Evolutionary conservation across 2,113 vertebrate genomes (phyloP), one percentile per base, ranked within the genome.

Genomic region (Pterocles orientalis): DNA sequence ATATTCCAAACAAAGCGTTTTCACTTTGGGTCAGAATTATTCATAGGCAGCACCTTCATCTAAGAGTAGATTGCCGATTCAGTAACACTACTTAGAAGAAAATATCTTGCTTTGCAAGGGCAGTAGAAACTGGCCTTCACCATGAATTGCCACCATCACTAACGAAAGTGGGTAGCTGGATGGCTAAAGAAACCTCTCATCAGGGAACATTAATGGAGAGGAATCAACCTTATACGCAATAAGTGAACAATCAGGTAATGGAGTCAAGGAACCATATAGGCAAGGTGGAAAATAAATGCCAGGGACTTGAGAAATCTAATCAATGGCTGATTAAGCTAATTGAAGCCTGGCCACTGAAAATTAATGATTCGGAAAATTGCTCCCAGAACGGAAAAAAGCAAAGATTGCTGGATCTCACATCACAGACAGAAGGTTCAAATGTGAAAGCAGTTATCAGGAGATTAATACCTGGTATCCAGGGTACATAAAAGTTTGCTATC

Each of bases 281-380:
- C 93, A 97, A 97, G 96, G 95, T 97, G 95, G 95, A 94, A 97
- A 96, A 97, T 96, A 97, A 97, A 97, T 96, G 95, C 93, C 83
- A 95, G 91, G 75, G 89, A 97, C 88, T 90, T 93, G 95, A 96
- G 91, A 96, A 97, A 97, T 97, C 95, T 97, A 97, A 97, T 97
- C 96, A 97, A 96, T 97, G 95, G 93, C 90, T 96, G 95, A 95
- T 97, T 97, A 97, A 96, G 95, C 95, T 97, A 97, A 97, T 96
- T 97, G 97, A 97, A 97, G 95, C 92, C 86, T 95, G 90, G 91
- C 95, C 95, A 96, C 88, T 97, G 96, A 97, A 97, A 97, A 97
- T 96, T 97, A 97, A 97, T 97, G 97, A 96, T 97, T 95, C 17
- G n/a, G 95, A 97, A 97, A 97, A 97, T 96, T 97, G 90, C 90